These are phyloP conservation scores for Lissocephala sabroskyi DNA, from an alignment of 2,888 invertebrate species.

Conservation along the genomic window DNA sequence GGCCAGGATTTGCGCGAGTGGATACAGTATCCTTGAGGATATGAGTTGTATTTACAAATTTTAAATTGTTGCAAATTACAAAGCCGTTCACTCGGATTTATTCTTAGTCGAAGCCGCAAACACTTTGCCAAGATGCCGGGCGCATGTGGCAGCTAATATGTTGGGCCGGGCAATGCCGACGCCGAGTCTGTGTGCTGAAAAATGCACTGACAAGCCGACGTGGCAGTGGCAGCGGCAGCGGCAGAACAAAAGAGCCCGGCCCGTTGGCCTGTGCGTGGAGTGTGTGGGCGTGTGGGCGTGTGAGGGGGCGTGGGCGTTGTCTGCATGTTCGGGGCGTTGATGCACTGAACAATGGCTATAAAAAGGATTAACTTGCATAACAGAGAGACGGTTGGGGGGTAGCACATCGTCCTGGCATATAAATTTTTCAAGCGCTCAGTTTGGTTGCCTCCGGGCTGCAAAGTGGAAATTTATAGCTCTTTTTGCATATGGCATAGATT, in stretches of 20 bases:
- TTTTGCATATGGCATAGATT: conserved; percentile 4
- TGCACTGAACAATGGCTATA: conserved; percentile 62
- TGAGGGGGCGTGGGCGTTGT: not conserved
- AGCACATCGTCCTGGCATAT: conserved; percentile 31
- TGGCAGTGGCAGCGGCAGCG: not conserved
- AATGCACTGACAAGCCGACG: conserved; percentile 58
- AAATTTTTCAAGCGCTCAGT: conserved; percentile 41
- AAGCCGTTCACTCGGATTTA: conserved; percentile 42
- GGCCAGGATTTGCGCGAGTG: too few species aligned
- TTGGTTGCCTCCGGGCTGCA: not conserved
- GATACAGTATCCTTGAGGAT: too few species aligned
- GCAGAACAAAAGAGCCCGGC: conserved; percentile 46
- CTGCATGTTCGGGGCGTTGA: conserved; percentile 34
- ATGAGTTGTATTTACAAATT: too few species aligned
- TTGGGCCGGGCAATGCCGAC: too few species aligned
- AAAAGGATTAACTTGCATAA: conserved; percentile 63
- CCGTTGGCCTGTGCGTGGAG: conserved; percentile 28
- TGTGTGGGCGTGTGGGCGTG: not conserved
- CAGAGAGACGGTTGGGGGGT: conserved; percentile 33
- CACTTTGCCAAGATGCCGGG: conserved; percentile 17
- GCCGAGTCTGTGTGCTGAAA: conserved; percentile 52
- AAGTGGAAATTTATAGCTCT: not conserved
- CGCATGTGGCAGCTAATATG: conserved; percentile 60
- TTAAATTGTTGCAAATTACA: conserved; percentile 50
- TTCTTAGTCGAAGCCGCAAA: too few species aligned